phyloP scores from a whole-genome alignment of 1,140 invertebrate species.

The Globodera ellingtonae region DNA sequence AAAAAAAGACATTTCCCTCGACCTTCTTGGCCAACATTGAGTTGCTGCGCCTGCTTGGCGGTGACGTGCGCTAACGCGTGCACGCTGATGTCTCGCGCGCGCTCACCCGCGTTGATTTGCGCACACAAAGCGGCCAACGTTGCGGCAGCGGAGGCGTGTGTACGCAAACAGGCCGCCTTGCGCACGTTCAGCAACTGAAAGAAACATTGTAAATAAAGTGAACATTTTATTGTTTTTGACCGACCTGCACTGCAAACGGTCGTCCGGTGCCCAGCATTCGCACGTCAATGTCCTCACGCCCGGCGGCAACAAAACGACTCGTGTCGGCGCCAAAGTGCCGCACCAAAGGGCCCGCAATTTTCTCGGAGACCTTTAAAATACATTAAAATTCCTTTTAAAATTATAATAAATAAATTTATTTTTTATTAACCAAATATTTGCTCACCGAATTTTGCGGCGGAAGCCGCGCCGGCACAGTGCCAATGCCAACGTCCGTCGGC shows the following conservation, averaged over 20 bases:
- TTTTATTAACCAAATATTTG: conserved; percentile 22
- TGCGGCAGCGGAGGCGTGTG: neutral
- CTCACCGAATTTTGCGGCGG: conserved; percentile 16
- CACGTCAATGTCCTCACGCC: conserved; percentile 60
- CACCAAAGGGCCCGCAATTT: conserved; percentile 44
- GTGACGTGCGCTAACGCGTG: conserved; percentile 42
- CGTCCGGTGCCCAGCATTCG: conserved; percentile 64
- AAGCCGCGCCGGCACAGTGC: conserved; percentile 28
- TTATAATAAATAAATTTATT: conserved; percentile 4
- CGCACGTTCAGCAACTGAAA: conserved; percentile 34
- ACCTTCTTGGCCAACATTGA: conserved; percentile 57
- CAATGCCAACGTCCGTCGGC: no score
- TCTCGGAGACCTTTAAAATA: conserved; percentile 55
- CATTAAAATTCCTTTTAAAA: no score
- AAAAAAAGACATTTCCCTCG: conserved; percentile 27
- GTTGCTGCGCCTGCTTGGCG: conserved; percentile 42
- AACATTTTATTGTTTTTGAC: conserved; percentile 31
- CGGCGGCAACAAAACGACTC: conserved; percentile 52
- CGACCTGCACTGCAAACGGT: conserved; percentile 63
- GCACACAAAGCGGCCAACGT: neutral
- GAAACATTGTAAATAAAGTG: neutral
- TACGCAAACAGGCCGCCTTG: conserved; percentile 19
- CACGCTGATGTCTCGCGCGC: conserved; percentile 48
- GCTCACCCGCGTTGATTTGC: conserved; percentile 17
- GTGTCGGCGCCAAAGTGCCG: conserved; percentile 44